A percentile compares a stretch with the other conserved stretches of the same genome.
These are phyloP conservation scores for Odontomachus brunneus DNA, from an alignment of 1,140 invertebrate genomes.

Conservation along the genomic window DNA sequence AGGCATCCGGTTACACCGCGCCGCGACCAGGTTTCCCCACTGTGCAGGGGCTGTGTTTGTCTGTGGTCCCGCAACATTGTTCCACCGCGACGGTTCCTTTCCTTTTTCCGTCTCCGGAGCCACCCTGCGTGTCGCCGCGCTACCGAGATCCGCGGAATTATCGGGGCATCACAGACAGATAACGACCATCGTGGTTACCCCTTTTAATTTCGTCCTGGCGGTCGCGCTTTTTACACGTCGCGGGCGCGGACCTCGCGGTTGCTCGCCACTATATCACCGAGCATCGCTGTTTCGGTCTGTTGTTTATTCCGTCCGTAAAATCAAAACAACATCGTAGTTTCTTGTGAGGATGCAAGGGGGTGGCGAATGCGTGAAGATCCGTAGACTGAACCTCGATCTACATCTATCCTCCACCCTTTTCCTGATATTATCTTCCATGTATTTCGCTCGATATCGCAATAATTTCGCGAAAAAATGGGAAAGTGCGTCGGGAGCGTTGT, in stretches of 20 bases:
- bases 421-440: no score
- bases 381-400: no score
- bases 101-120: conserved; percentile 22
- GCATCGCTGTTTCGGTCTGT: conserved; percentile 14
- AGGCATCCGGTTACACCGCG: conserved; percentile 56
- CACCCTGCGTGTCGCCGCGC: neutral
- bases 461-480: conserved; percentile 21
- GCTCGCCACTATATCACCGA: neutral
- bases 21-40: no score
- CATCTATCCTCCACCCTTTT: no score
- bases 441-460: conserved; percentile 20
- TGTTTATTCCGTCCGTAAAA: neutral
- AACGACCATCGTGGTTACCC: conserved; percentile 11
- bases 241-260: neutral
- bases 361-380: conserved; percentile 5
- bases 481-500: neutral
- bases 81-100: conserved; percentile 15
- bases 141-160: conserved; percentile 77
- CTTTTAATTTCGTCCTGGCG: conserved; percentile 48
- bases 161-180: conserved; percentile 62
- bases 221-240: conserved; percentile 38
- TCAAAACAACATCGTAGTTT: conserved; percentile 25
- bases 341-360: conserved; percentile 1
- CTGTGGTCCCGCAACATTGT: conserved; percentile 29
- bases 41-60: no score